Evolutionary conservation across 1,140 invertebrate species (phyloP), one percentile per base, ranked within the genome.

Genomic region (Frieseomelitta varia): DNA sequence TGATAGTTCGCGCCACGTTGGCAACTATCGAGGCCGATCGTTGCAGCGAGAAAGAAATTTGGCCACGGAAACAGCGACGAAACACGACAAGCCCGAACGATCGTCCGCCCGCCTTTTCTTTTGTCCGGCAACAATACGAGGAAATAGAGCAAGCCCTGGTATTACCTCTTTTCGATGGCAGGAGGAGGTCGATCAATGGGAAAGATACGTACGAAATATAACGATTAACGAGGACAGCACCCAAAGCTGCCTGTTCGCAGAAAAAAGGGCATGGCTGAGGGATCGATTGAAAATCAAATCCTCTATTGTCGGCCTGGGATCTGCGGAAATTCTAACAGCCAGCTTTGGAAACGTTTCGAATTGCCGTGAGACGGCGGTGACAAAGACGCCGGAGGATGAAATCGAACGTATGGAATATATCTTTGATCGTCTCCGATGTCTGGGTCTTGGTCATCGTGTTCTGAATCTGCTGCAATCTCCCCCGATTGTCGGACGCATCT

Each of bases 21-120:
- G 85, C 91, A 91, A 90, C 91, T 90, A 90, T 88, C 87, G 74
- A 39, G 74, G 30, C 67, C 53, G 88, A 90, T 91, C 77, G 17
- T 76, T 56, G 84, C 74, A 69, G 83, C 79, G 79, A 76, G 30
- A n/a, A n/a, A 39, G 6, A 39, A 80, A 67, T 67, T 81, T 79
- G 69, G 39, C 24, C 39, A 53, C 11, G 34, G 12, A 80, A 51
- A 79, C 73, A 76, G 34, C 71, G 30, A 47, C 79, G 81, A 84
- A 34, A n/a, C 56, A 34, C 58, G 63, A 69, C n/a, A 17, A 51
- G 30, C 69, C 68, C 39, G 77, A 34, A 56, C 30, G 34, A 65
- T 68, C 63, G 74, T 68, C 68, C 73, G 71, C 27, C n/a, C 71
- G 56, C 73, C 65, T 39, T 30, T 30, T 55, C 47, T 19, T 90